Percentiles rank a stretch among this genome's conserved stretches.
Evolutionary conservation across 2,888 invertebrate species (phyloP).

Genomic region (Aradus depressus): DNA sequence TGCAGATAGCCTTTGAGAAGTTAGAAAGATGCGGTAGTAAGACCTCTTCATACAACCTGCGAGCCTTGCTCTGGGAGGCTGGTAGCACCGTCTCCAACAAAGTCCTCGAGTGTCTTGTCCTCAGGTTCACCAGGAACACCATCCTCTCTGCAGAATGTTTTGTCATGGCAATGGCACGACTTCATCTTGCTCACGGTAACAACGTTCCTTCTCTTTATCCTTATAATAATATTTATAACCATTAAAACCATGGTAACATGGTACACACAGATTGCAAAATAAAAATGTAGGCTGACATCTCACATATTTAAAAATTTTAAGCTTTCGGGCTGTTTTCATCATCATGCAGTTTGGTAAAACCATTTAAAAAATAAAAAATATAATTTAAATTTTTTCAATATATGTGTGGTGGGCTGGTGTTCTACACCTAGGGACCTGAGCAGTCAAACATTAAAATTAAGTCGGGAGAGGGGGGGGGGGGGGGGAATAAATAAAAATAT

Average conservation of each 20-base stretch:
- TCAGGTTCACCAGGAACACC: slow-evolving; percentile 51
- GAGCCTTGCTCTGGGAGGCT: slow-evolving; percentile 56
- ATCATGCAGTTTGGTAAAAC: too few relatives aligned
- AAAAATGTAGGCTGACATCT: too few relatives aligned
- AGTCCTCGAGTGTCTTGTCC: slow-evolving; percentile 58
- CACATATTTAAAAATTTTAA: too few relatives aligned
- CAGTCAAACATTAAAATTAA: too few relatives aligned
- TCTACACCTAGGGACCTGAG: too few relatives aligned
- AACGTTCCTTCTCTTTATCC: not conserved
- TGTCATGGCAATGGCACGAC: slow-evolving; percentile 51
- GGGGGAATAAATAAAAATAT: too few relatives aligned
- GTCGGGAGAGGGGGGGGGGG: too few relatives aligned
- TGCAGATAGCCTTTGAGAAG: slow-evolving; percentile 48
- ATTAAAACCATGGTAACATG: slow-evolving; percentile 3
- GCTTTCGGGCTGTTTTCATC: too few relatives aligned
- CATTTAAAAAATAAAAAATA: too few relatives aligned
- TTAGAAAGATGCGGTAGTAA: slow-evolving; percentile 46
- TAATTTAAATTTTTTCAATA: too few relatives aligned
- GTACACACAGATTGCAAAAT: too few relatives aligned
- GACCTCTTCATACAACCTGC: slow-evolving; percentile 51
- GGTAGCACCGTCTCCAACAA: slow-evolving; percentile 60
- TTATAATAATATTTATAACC: not conserved
- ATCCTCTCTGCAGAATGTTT: slow-evolving; percentile 49
- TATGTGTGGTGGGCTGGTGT: too few relatives aligned
- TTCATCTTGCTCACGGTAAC: slow-evolving; percentile 52